Conservation (phyloP, 2,888 invertebrate species). For the Scelioninae gen. 1 region DNA sequence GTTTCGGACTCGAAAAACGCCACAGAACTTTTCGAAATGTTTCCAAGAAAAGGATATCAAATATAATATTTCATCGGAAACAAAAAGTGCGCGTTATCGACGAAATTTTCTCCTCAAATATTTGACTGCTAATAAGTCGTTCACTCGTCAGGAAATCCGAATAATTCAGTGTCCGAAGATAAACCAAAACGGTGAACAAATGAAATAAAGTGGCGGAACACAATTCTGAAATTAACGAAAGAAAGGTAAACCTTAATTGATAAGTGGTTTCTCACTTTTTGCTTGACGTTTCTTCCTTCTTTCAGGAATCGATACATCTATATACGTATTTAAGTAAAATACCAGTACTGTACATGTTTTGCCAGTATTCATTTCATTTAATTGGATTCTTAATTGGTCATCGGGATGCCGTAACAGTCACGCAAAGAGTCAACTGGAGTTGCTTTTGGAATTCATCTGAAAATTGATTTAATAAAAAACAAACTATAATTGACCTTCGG, state of each 20-base stretch:
- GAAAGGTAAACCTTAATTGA: slow-evolving; percentile 66
- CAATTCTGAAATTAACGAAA: slow-evolving; percentile 54
- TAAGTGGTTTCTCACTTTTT: slow-evolving; percentile 59
- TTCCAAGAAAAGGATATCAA: slow-evolving; percentile 37
- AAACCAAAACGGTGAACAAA: slow-evolving; percentile 8
- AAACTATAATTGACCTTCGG: slow-evolving; percentile 54
- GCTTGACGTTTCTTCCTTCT: slow-evolving; percentile 56
- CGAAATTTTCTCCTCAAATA: slow-evolving; percentile 44
- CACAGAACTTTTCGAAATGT: slow-evolving; percentile 37
- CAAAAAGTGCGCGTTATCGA: slow-evolving; percentile 24
- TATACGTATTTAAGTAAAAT: slow-evolving; percentile 55
- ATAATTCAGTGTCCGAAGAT: slow-evolving; percentile 37
- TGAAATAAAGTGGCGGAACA: slow-evolving; percentile 47
- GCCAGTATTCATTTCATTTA: slow-evolving; percentile 67
- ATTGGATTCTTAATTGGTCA: slow-evolving; percentile 70
- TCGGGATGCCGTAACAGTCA: slow-evolving; percentile 53
- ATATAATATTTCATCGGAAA: slow-evolving; percentile 39
- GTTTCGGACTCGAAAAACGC: slow-evolving; percentile 29
- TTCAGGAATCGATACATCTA: slow-evolving; percentile 60
- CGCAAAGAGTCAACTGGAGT: slow-evolving; percentile 43
- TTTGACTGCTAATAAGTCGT: slow-evolving; percentile 41
- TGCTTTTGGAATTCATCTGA: slow-evolving; percentile 48
- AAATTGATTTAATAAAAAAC: slow-evolving; percentile 58
- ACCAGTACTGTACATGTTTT: slow-evolving; percentile 48
- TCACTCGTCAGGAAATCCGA: slow-evolving; percentile 6